These are phyloP conservation scores for Sebastes taczanowskii DNA, from an alignment of 2,797 vertebrate species.

Conservation along the genomic window DNA sequence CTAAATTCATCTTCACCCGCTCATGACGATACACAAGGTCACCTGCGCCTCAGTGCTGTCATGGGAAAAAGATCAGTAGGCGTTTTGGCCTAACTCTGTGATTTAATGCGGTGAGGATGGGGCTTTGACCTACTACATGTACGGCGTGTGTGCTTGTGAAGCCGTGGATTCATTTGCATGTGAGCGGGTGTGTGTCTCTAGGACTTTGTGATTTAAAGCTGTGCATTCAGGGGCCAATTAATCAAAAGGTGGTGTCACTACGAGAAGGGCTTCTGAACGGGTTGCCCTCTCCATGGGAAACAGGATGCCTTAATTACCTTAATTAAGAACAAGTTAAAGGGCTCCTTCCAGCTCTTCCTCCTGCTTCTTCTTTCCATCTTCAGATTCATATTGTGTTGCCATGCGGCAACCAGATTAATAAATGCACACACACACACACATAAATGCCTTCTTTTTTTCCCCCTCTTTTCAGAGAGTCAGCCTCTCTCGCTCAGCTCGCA, in stretches of 20 bases:
- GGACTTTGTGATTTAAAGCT: constrained; percentile 56
- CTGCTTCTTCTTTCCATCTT: background rate
- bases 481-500: no score
- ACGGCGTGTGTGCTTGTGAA: constrained; percentile 12
- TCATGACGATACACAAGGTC: constrained; percentile 35
- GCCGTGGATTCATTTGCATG: constrained; percentile 2
- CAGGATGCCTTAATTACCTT: constrained; percentile 29
- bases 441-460: no score
- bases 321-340: constrained; percentile 49
- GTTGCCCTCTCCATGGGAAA: constrained; percentile 44
- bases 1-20: constrained; percentile 25
- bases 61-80: constrained; percentile 39
- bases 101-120: constrained; percentile 44
- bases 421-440: background rate
- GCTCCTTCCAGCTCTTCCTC: background rate
- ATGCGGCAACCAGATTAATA: background rate
- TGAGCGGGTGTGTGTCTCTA: constrained; percentile 6
- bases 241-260: constrained; percentile 53
- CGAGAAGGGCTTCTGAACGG: constrained; percentile 44
- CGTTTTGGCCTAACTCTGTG: constrained; percentile 48
- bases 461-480: background rate
- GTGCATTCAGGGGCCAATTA: constrained; percentile 61
- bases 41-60: constrained; percentile 16
- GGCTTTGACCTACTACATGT: constrained; percentile 24
- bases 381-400: background rate